Base-by-base conservation (phyloP, 1,140 invertebrate genomes). In the Solen grandis region DNA sequence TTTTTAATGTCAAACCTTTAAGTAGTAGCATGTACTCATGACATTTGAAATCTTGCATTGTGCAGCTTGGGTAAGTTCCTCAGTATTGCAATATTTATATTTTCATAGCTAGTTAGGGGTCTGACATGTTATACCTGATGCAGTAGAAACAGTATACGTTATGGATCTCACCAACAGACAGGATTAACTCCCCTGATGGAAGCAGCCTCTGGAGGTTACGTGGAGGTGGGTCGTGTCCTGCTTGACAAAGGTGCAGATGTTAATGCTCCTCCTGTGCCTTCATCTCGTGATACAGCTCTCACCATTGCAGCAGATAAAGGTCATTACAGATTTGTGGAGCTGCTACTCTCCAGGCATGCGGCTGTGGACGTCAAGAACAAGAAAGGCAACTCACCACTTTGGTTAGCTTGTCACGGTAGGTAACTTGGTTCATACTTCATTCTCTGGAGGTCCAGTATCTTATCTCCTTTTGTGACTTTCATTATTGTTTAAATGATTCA, bases 281-380 rank as follows among this genome's bases (percentile, higher is more conserved):
- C 97, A 8, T 99, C 97, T 19, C 93, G 98, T 65, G 99, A 99
- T 92, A 99, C 99, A 16, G 99, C 99, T 8, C 94, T 99, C 2
- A 99, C 99, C 52, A 99, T 99, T 88, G 98, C 98, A 76, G 98
- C 99, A 50, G 99, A 99, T 90, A 99, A 99, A 92, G 99, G 99
- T 0, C 98, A 99, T 93, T 96, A 96, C 87, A 95, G 97, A 92
- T 99, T 99, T 93, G 98, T 99, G 16, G 97, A 99, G 92, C 93
- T 99, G 31, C 87, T 95, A 16, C 75, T 94, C 14, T 86, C 55
- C 81, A 95, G 96, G 70, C 94, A 95, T 72, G 98, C 98, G 36
- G 95, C 96, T 82, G 97, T 99, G 5, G 98, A 99, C 93, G 97
- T 99, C 0, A 99, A 99, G 87, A 99, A 99, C 92, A 99, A 99